These are phyloP conservation scores for Apotomis betuletana DNA, from an alignment of 2,888 invertebrate genomes.

Conservation along the genomic window DNA sequence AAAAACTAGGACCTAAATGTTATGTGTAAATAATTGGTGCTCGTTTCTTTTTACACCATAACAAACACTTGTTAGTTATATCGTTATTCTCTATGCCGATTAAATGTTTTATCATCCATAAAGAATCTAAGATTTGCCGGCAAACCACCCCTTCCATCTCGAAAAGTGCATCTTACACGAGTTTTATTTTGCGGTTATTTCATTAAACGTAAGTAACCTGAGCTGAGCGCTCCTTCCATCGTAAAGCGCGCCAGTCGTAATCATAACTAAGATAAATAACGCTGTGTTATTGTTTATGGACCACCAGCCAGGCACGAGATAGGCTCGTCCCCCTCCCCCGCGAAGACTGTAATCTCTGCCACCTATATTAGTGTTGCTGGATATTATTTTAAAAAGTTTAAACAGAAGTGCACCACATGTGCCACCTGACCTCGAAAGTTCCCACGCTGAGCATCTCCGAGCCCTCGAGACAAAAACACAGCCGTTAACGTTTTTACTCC, in stretches of 20 bases:
- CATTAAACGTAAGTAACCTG: constrained; percentile 50
- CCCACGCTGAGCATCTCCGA: constrained; percentile 73
- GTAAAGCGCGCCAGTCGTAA: constrained; percentile 63
- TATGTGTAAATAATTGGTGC: not conserved
- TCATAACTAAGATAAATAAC: constrained; percentile 69
- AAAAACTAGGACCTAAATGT: not conserved
- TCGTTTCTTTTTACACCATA: not conserved
- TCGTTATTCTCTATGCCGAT: not conserved
- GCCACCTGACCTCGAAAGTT: constrained; percentile 80
- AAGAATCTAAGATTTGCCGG: constrained; percentile 44
- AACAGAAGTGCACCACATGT: constrained; percentile 79
- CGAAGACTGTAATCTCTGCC: constrained; percentile 64
- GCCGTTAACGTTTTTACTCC: constrained; percentile 63
- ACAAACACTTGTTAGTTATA: constrained; percentile 4
- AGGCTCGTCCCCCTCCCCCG: constrained; percentile 66
- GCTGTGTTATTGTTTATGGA: constrained; percentile 76
- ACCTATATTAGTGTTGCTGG: constrained; percentile 72
- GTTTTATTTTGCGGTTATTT: constrained; percentile 59
- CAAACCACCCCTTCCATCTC: constrained; percentile 46
- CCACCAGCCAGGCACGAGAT: constrained; percentile 65
- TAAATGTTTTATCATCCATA: constrained; percentile 22
- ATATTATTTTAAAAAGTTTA: constrained; percentile 79
- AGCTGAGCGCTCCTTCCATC: constrained; percentile 49
- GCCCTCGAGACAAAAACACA: constrained; percentile 68
- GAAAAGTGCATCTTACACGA: constrained; percentile 50